A percentile compares a stretch with the other conserved stretches of the same genome.
phyloP scores from a whole-genome alignment of 2,113 vertebrate genomes.

The Gracilinanus agilis region DNA sequence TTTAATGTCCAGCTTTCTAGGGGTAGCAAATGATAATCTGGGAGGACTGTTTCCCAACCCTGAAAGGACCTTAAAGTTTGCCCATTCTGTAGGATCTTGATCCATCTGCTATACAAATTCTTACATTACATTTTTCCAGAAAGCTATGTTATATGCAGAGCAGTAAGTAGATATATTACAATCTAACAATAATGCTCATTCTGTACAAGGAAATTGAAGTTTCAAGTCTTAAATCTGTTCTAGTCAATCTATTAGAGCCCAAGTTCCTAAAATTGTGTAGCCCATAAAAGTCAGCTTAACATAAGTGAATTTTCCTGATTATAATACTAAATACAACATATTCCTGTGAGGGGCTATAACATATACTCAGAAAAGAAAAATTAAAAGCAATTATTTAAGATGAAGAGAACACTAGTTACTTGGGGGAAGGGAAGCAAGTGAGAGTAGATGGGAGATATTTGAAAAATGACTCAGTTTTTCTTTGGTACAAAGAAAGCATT shows the following conservation, averaged over 20 bases:
- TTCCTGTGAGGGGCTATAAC: too few relatives aligned
- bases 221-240: background rate
- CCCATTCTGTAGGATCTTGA: too few relatives aligned
- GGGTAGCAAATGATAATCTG: background rate
- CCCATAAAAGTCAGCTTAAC: background rate
- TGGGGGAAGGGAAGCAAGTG: too few relatives aligned
- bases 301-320: background rate
- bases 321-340: too few relatives aligned
- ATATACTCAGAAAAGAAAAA: too few relatives aligned
- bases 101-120: background rate
- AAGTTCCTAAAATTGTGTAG: background rate
- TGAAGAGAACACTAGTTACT: too few relatives aligned
- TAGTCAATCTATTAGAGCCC: background rate
- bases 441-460: background rate
- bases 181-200: background rate
- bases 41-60: background rate
- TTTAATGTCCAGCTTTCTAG: background rate
- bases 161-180: background rate
- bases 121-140: background rate
- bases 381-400: too few relatives aligned
- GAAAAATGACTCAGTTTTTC: background rate
- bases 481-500: background rate
- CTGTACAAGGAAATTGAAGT: background rate
- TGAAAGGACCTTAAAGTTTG: too few relatives aligned
- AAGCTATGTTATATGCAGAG: background rate